Evolutionary conservation across 2,797 vertebrate genomes (phyloP), one percentile per base, ranked within the genome.

Genomic region (Pseudocheirus occidentalis): DNA sequence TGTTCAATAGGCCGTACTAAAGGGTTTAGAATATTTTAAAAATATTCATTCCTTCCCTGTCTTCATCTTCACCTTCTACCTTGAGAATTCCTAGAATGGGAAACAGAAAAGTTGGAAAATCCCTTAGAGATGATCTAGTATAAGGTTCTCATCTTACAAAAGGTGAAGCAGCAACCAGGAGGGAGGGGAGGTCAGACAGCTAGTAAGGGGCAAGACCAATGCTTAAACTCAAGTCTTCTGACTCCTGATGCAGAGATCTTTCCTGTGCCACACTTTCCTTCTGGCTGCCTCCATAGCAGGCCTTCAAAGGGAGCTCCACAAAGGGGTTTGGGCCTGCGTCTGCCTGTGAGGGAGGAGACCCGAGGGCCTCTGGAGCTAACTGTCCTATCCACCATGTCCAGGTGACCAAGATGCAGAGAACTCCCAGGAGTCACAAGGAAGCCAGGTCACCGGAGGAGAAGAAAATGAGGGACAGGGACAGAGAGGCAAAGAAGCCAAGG

Each of bases 391-490:
- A 89, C 52, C 94, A 91, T 52, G 34, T 92, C 54, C 90, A 99
- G 99, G 96, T 98, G 91, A 98, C 97, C 81, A 97, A 98, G 57
- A 52, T 96, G 55, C 55, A 97, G 14, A 91, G 97, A 90, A 90
- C 93, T 31, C 81, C 95, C 4, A 90, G 34, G 34, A 94, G 54
- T 93, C 0, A 55, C 81, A 54, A 46, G 95, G n/a, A 94, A 91
- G 52, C 95, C 96, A 90, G 21, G 34, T 27, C 40, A 12, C 66
- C 28, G 50, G 95, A 46, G 90, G 73, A 90, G 66, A 92, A 73
- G 34, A 46, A 93, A 55, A 92, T 13, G 50, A 95, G 94, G 92
- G 95, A 52, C 93, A 66, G 58, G 96, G 53, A 54, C 56, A 18
- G 50, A 97, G n/a, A 94, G 93, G 27, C 54, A 2, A 98, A 97